Percentiles rank a stretch among this genome's conserved stretches.
phyloP scores from a whole-genome alignment of 23 tunicate species.

The Corella eumyota region DNA sequence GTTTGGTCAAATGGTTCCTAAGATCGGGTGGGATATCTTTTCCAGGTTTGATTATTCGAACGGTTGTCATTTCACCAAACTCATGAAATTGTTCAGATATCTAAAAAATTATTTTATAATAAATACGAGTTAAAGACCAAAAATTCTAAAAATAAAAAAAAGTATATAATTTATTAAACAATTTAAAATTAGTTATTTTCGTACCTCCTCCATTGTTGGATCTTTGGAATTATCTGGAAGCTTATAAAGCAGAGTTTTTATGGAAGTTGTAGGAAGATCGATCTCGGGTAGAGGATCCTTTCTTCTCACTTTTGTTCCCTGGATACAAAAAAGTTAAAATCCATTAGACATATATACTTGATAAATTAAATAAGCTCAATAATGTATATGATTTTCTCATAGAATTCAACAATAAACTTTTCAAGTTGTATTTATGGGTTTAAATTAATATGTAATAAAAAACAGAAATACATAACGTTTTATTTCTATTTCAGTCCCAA shows the following conservation, averaged over 20 bases:
- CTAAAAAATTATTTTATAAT: conserved; percentile 42
- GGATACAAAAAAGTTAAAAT: too few species aligned
- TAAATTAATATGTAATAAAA: too few species aligned
- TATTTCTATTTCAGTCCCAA: too few species aligned
- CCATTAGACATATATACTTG: not conserved
- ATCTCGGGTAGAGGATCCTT: conserved; percentile 86
- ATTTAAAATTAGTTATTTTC: too few species aligned
- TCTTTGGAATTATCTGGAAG: conserved; percentile 33
- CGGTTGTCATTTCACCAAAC: conserved; percentile 84
- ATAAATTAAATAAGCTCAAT: too few species aligned
- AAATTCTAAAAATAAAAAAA: too few species aligned
- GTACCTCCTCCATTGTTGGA: conserved; percentile 67
- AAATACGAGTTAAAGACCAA: too few species aligned
- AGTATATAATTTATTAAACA: too few species aligned
- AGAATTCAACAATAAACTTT: too few species aligned
- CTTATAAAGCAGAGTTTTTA: conserved; percentile 77
- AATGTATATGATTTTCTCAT: too few species aligned
- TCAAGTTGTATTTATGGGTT: too few species aligned
- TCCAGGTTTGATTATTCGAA: conserved; percentile 70
- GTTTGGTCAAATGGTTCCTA: conserved; percentile 90
- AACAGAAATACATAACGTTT: too few species aligned
- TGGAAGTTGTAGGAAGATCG: conserved; percentile 89
- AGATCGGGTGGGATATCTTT: conserved; percentile 81
- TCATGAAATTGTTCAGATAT: conserved; percentile 66
- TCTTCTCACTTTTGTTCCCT: conserved; percentile 93